Evolutionary conservation across 2,797 vertebrate genomes (phyloP), one percentile per base, ranked within the genome.

Genomic region (Urophycis tenuis): DNA sequence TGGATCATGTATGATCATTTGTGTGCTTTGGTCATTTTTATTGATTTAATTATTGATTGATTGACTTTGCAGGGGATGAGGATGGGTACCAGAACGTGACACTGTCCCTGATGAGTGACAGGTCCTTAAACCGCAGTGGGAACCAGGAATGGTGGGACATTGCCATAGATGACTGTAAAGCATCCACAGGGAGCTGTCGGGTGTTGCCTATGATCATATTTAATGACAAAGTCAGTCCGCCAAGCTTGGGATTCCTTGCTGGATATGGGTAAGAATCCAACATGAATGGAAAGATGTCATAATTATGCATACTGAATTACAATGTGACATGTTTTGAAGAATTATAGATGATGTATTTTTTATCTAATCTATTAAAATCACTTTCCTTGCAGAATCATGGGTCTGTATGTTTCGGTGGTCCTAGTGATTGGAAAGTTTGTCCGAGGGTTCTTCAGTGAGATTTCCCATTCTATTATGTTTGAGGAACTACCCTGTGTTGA

Each of bases 381-480:
- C 75, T 12, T 36, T 30, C 79, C 9, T 64, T 0, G 7, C 88
- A 98, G 97, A 81, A 96, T 99, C 87, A 96, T 99, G 95, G 96
- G 96, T 45, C 92, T 98, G 10, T 98, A 98, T 0, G 93, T 99
- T 77, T 99, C 97, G 2, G 95, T 99, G 49, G 97, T 99, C 74
- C 92, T 99, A 85, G 96, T 99, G 80, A 95, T 99, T 0, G 96
- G 97, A 29, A 99, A 98, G 91, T 98, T 99, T 0, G 96, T 99
- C 72, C 94, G 97, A 0, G 96, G 95, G 25, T 99, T 98, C 94
- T 99, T 98, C 93, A 97, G 96, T 0, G 96, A 99, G 89, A 96
- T 97, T 87, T 98, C 96, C 0, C 96, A 99, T 90, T 98, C 97
- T 87, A 98, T 98, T 91, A 98, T 99, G 96, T 99, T 99, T 0